These are phyloP conservation scores for Tetheella fluctuosa DNA, from an alignment of 2,888 invertebrate genomes.

Conservation along the genomic window DNA sequence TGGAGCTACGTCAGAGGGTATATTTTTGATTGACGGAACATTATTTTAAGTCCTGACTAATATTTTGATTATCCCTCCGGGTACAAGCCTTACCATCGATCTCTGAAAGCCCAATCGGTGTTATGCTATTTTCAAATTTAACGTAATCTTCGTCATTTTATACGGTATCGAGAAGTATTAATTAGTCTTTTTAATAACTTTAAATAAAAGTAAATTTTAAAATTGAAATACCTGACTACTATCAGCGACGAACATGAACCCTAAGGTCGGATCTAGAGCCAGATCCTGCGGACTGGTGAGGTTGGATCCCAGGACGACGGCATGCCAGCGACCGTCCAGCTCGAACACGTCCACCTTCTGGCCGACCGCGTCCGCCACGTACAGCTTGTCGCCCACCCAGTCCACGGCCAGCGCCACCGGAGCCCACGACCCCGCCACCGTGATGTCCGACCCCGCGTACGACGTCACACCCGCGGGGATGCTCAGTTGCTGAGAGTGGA, in stretches of 20 bases:
- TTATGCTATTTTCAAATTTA: too few species aligned
- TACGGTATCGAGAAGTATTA: too few species aligned
- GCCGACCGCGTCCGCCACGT: conserved; percentile 96
- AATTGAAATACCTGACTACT: conserved; percentile 86
- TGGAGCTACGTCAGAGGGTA: too few species aligned
- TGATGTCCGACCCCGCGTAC: conserved; percentile 84
- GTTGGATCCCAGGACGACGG: conserved; percentile 95
- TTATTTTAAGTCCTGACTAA: too few species aligned
- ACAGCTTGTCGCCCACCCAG: conserved; percentile 98
- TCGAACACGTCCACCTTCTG: conserved; percentile 97
- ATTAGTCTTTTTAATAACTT: too few species aligned
- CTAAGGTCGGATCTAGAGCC: conserved; percentile 95
- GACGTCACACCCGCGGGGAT: conserved; percentile 67
- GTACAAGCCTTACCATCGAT: too few species aligned
- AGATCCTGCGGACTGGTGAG: conserved; percentile 96
- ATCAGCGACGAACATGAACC: conserved; percentile 94
- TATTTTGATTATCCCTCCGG: too few species aligned
- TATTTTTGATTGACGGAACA: too few species aligned
- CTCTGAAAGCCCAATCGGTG: too few species aligned
- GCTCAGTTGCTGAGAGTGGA: conserved; percentile 85
- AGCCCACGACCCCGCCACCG: conserved; percentile 93
- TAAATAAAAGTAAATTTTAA: too few species aligned
- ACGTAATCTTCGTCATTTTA: too few species aligned
- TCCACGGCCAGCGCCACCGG: conserved; percentile 97
- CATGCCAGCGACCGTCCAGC: conserved; percentile 93